Base-by-base conservation (phyloP, 2,888 invertebrate species). In the Panorpa germanica region DNA sequence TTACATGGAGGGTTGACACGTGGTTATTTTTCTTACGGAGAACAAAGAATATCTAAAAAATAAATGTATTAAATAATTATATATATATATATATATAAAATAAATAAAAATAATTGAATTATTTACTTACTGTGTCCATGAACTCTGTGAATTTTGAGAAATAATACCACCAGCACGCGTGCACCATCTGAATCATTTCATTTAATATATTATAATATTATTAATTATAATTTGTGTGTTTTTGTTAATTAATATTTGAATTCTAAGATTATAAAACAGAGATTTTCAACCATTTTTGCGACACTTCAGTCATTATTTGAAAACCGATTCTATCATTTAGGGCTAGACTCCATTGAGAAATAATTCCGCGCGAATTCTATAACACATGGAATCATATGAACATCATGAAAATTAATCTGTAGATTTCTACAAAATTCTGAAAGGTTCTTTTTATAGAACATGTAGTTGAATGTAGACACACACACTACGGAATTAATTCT, bases 131-230 rank as follows among this genome's bases (percentile, higher is more conserved):
- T 57, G 91, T 91, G 58, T 91, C 91, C 57, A 90, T 70, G 54
- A 91, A 85, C 58, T 93, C 93, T 42, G 88, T 83, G 59, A 90
- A 90, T 57, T 93, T 93, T 32, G 91, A 88, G 54, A 91, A 78
- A 56, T 81, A 90, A 57, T 91, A 91, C 86, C 85, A 85, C 88
- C 90, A 91, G 52, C 85, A 82, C 22, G 78, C 81, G 52, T 77
- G 70, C 34, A 81, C 83, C 85, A 91, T 88, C 90, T 90, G 65
- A 43, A 67, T 35, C 18, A 29, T 32, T 28, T 31, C 24, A 33
- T 25, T 34, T 23, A 33, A 26, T 32, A 27, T 25, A 28, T 26
- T 18, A 25, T 11, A 24, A 34, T 13, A 16, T n/a, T 10, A 34
- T 21, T 11, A 8, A 12, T 5, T 7, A 20, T 8, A n/a, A 20